Evolutionary conservation across 2,797 vertebrate species (phyloP), one percentile per base, ranked within the genome.

Genomic region (Ficedula albicollis): DNA sequence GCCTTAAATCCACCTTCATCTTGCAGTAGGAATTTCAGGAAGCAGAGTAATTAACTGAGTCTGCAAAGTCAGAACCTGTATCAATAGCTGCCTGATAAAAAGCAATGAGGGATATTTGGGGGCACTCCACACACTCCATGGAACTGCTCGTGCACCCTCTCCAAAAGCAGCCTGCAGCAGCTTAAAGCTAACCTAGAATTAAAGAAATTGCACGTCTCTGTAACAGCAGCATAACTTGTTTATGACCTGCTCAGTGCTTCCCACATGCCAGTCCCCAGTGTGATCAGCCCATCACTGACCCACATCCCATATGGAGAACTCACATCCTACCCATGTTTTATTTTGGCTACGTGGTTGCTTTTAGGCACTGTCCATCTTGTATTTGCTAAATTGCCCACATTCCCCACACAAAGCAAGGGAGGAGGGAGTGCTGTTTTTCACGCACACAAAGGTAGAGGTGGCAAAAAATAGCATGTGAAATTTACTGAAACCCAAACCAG

Each of bases 161-260:
- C 64, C 52, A 54, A 64, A 90, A 87, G 73, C 11, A 78, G 81
- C 36, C 70, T 49, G 30, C 41, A 76, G 39, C 72, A 87, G 84
- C 80, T 59, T 3, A 70, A 62, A 79, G 41, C 75, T 68, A 92
- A 77, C 95, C 89, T 89, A 83, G 89, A 83, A 92, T 94, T 93
- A 55, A 6, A 79, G 51, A 87, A 89, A 93, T 89, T 63, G 70
- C 87, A 70, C 0, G 4, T 91, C 89, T 94, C 27, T 2, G 4
- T 29, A 80, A 41, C 11, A 78, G 76, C 56, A 91, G 60, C 2
- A 0, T 5, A 27, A 80, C 34, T 92, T 87, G 86, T 90, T 95
- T 77, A 12, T 13, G 72, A 54, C 52, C 58, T 23, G 49, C 27
- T 46, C n/a, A 32, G 78, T 1, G 55, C 79, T 75, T 29, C 69